A percentile compares a stretch with the other conserved stretches of the same genome.
These are phyloP conservation scores for Pandemis cinnamomeana DNA, from an alignment of 2,888 invertebrate genomes.

Conservation along the genomic window DNA sequence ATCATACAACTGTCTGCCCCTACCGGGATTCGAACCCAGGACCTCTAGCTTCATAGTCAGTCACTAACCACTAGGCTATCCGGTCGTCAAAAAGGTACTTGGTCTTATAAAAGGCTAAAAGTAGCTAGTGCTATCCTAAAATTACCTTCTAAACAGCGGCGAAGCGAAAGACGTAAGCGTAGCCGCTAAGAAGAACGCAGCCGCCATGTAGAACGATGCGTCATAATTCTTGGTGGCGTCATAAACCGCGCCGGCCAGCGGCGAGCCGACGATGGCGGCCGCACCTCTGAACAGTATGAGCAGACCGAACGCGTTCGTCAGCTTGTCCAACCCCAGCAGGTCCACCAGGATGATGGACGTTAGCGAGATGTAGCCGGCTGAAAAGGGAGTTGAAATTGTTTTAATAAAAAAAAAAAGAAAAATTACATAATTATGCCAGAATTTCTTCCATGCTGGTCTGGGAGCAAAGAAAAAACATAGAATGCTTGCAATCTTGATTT, in stretches of 20 bases:
- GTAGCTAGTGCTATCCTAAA: neutral
- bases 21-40: no score
- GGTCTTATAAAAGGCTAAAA: no score
- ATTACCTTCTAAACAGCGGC: conserved; percentile 85
- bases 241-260: conserved; percentile 94
- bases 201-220: conserved; percentile 96
- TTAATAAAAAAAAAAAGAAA: neutral
- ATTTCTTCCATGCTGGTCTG: no score
- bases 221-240: conserved; percentile 94
- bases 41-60: no score
- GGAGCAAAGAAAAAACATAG: no score
- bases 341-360: conserved; percentile 99
- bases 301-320: conserved; percentile 98
- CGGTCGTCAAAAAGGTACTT: no score
- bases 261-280: conserved; percentile 95
- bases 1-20: no score
- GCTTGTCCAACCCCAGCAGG: conserved; percentile 95
- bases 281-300: conserved; percentile 97
- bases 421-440: no score
- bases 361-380: conserved; percentile 98
- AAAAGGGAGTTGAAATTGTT: conserved; percentile 45
- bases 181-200: conserved; percentile 93
- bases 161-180: conserved; percentile 93
- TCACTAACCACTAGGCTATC: no score
- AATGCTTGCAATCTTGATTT: no score